Evolutionary conservation across 2,797 vertebrate species (phyloP), one percentile per base, ranked within the genome.

Genomic region (Anguilla obscura): DNA sequence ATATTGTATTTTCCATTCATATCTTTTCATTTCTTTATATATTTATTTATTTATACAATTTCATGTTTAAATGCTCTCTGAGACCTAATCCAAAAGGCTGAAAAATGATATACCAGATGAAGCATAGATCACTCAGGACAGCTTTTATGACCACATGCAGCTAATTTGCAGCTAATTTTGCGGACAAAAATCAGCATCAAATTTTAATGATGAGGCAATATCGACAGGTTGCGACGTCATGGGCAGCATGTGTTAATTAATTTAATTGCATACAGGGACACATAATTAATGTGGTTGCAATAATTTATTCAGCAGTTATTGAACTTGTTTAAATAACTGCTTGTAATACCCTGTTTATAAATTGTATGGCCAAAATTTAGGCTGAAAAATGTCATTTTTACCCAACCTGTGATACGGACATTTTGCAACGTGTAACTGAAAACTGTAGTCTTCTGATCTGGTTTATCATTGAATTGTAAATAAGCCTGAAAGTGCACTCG

Each of bases 401-500:
- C 85, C 30, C 40, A 86, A 54, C 0, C 5, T 89, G 88, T 79
- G 71, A 82, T 82, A 86, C 85, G 7, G 36, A 79, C 36, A 8
- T 24, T 50, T n/a, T 21, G 18, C 0, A 86, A 87, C 71, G 2
- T 88, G 71, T 89, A 85, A 40, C 52, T 83, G 87, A 88, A 58
- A 85, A 83, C 40, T 89, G 80, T 79, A 89, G 89, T 88, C 88
- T 90, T 90, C 89, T 92, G 89, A 90, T 93, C 89, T 93, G 90
- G 90, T 93, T 89, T 91, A 89, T 91, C 91, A 91, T 88, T 90
- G 71, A 88, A 86, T 90, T 89, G 88, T 86, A 69, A 92, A 92
- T 88, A 88, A 91, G 94, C 90, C 91, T 95, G 93, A 94, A 95
- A 93, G 93, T 92, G 93, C 90, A 80, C 86, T 90, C 16, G 27